phyloP scores from a whole-genome alignment of 1,140 invertebrate genomes.

The Neoseiulus cucumeris region DNA sequence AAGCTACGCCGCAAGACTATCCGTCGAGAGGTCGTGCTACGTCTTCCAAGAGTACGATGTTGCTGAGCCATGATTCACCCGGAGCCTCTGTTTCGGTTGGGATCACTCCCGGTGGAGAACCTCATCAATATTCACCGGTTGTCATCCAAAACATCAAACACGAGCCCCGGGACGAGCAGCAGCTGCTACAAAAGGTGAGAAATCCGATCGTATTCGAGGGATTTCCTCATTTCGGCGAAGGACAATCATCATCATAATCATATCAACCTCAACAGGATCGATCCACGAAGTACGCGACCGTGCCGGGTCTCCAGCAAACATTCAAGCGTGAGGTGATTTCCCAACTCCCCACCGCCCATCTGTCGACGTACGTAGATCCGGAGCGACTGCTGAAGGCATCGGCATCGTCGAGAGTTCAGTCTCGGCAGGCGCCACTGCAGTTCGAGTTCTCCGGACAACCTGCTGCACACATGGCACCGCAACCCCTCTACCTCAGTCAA shows the following conservation, averaged over 20 bases:
- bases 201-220: neutral
- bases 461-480: neutral
- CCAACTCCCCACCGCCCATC: neutral
- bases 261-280: neutral
- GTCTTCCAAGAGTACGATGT: conserved; percentile 8
- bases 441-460: neutral
- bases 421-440: neutral
- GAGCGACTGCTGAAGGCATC: neutral
- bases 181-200: neutral
- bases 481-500: conserved; percentile 3
- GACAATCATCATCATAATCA: neutral
- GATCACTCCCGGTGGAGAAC: neutral
- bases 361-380: neutral
- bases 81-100: neutral
- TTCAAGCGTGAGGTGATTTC: neutral
- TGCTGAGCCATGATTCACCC: neutral
- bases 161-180: neutral
- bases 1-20: neutral
- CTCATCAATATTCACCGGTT: neutral
- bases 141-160: conserved; percentile 8
- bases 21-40: neutral
- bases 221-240: neutral
- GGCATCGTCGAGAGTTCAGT: neutral
- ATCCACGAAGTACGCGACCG: neutral
- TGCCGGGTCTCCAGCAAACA: neutral